phyloP scores from a whole-genome alignment of 35 echinoderm and acorn worm species.

The Ptychodera flava region DNA sequence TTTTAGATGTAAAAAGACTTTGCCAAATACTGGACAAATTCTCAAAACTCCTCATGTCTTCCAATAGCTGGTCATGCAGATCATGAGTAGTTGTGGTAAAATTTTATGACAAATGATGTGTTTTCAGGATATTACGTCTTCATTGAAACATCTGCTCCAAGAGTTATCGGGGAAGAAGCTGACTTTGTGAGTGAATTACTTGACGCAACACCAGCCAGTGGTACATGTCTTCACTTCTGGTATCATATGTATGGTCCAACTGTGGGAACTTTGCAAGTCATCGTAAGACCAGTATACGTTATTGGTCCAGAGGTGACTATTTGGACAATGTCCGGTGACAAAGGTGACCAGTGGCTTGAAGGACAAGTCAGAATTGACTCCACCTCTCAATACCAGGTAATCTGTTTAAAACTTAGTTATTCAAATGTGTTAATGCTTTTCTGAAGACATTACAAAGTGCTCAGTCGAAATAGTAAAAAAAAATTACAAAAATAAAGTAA shows the following conservation, averaged over 20 bases:
- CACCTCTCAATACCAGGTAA: constrained; percentile 4
- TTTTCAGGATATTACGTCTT: constrained; percentile 67
- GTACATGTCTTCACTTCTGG: constrained; percentile 39
- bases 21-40: too few relatives aligned
- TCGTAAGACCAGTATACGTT: background rate
- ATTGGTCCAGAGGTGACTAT: background rate
- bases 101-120: background rate
- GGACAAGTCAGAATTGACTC: constrained; percentile 11
- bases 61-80: too few relatives aligned
- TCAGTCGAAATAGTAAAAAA: too few relatives aligned
- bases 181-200: background rate
- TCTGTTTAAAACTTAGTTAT: too few relatives aligned
- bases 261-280: background rate
- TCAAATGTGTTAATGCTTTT: too few relatives aligned
- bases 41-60: too few relatives aligned
- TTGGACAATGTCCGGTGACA: constrained; percentile 40
- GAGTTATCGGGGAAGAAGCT: constrained; percentile 35
- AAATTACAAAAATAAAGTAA: too few relatives aligned
- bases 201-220: constrained; percentile 5
- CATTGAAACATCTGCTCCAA: constrained; percentile 38
- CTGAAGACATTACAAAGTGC: too few relatives aligned
- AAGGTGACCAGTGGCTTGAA: constrained; percentile 57
- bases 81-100: too few relatives aligned
- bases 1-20: too few relatives aligned
- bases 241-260: constrained; percentile 41